Percentiles rank a stretch among this genome's conserved stretches.
These are phyloP conservation scores for Drosophila orena DNA, from an alignment of 1,140 invertebrate species.

Conservation along the genomic window DNA sequence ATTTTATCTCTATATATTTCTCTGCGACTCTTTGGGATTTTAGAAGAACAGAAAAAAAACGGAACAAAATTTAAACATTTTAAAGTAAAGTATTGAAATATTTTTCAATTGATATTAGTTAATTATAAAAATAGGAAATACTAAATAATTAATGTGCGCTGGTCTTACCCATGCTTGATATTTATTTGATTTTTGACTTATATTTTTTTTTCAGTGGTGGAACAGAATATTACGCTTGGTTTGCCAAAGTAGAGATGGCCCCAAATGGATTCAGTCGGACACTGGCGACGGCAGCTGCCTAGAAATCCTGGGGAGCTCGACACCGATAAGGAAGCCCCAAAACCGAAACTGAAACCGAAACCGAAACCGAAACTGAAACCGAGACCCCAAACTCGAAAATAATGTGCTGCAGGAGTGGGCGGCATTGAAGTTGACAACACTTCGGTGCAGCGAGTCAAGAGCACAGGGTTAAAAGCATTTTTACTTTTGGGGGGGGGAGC, in stretches of 20 bases:
- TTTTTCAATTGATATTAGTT: neutral
- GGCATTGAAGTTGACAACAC: constrained; percentile 62
- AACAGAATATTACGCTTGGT: constrained; percentile 20
- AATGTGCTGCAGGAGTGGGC: constrained; percentile 43
- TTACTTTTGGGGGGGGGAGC: neutral
- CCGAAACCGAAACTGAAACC: constrained; percentile 11
- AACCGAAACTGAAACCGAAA: constrained; percentile 13
- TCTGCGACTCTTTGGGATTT: constrained; percentile 3
- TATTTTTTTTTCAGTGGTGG: constrained; percentile 12
- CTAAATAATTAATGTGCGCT: neutral
- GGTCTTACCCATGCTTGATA: no score
- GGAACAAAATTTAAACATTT: neutral
- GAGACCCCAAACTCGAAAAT: constrained; percentile 55
- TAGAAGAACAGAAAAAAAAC: constrained; percentile 3
- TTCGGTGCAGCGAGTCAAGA: constrained; percentile 1
- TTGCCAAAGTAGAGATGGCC: constrained; percentile 35
- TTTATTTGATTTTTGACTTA: no score
- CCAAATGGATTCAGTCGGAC: constrained; percentile 46
- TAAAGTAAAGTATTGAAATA: neutral
- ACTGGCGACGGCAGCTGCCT: constrained; percentile 37
- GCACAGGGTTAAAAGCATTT: constrained; percentile 12
- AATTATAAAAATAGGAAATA: neutral
- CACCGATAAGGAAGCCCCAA: constrained; percentile 23
- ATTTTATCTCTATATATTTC: constrained; percentile 2
- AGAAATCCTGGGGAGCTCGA: constrained; percentile 19